Percentiles rank a stretch among this genome's conserved stretches.
Evolutionary conservation across 2,797 vertebrate species (phyloP).

Genomic region (Xenentodon cancila): DNA sequence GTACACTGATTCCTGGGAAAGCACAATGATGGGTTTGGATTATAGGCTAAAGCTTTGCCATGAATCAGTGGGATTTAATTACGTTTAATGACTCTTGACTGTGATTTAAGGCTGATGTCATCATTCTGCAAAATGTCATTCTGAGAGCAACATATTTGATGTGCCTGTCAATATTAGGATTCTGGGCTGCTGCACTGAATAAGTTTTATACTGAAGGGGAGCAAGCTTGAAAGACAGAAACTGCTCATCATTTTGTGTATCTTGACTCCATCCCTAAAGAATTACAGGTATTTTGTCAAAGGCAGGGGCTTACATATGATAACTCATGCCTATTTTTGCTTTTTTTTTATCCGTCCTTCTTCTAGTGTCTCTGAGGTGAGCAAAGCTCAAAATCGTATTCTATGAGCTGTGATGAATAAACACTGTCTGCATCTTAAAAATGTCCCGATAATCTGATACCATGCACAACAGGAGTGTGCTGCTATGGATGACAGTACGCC

Average conservation of each 20-base stretch:
- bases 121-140: slow-evolving; percentile 53
- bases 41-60: slow-evolving; percentile 49
- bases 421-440: slow-evolving; percentile 54
- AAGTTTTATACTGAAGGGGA: slow-evolving; percentile 3
- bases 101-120: slow-evolving; percentile 64
- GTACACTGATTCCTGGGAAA: slow-evolving; percentile 27
- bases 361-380: slow-evolving; percentile 45
- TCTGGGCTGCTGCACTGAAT: slow-evolving; percentile 30
- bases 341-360: slow-evolving; percentile 10
- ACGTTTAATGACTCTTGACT: slow-evolving; percentile 63
- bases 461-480: slow-evolving; percentile 59
- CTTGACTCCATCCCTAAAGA: slow-evolving; percentile 30
- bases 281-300: slow-evolving; percentile 46
- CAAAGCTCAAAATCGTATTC: slow-evolving; percentile 64
- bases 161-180: slow-evolving; percentile 32
- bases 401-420: slow-evolving; percentile 55
- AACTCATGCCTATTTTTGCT: slow-evolving; percentile 49
- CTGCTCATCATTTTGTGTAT: slow-evolving; percentile 37
- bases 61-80: slow-evolving; percentile 65
- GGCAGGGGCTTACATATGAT: slow-evolving; percentile 25
- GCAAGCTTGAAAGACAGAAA: slow-evolving; percentile 24
- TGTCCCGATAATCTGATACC: slow-evolving; percentile 69
- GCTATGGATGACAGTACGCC: slow-evolving; percentile 46
- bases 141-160: slow-evolving; percentile 38
- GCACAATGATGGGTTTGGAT: slow-evolving; percentile 52